Conservation (phyloP, 1,140 invertebrate species). For the Charaxes varanes region DNA sequence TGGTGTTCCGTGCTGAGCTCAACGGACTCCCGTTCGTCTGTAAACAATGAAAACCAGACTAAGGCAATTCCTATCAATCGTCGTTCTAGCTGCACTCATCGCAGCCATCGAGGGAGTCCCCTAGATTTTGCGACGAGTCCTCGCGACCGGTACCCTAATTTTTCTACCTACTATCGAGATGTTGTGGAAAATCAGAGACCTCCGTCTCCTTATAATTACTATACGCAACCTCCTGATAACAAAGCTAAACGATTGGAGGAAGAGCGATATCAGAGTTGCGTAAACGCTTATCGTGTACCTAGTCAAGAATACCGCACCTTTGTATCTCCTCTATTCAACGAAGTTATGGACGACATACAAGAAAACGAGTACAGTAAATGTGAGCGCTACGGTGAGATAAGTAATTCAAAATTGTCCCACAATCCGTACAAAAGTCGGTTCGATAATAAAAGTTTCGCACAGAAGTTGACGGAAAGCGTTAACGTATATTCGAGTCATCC, state of each 20-base stretch:
- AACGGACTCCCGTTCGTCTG: conserved; percentile 31
- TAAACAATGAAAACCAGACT: conserved; percentile 23
- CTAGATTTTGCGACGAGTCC: conserved; percentile 52
- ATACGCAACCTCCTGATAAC: conserved; percentile 35
- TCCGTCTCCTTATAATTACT: conserved; percentile 18
- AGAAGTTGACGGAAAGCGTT: conserved; percentile 60
- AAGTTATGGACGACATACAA: conserved; percentile 68
- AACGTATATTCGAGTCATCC: conserved; percentile 25
- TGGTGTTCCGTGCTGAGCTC: conserved; percentile 46
- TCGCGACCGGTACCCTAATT: conserved; percentile 53
- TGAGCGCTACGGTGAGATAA: conserved; percentile 69
- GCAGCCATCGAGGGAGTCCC: conserved; percentile 40
- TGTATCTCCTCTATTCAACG: conserved; percentile 55
- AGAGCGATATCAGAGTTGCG: conserved; percentile 40
- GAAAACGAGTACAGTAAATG: conserved; percentile 69
- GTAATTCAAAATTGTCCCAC: conserved; percentile 47
- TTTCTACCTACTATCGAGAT: conserved; percentile 52
- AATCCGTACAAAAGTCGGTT: conserved; percentile 58
- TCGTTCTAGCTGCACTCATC: conserved; percentile 35
- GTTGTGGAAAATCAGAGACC: conserved; percentile 36
- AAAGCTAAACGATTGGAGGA: conserved; percentile 34
- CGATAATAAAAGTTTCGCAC: conserved; percentile 74
- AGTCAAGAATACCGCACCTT: conserved; percentile 50
- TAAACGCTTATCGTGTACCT: conserved; percentile 39
- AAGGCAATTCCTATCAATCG: conserved; percentile 46